A percentile compares a stretch with the other conserved stretches of the same genome.
Evolutionary conservation across 2,888 invertebrate genomes (phyloP).

Genomic region (Cephus pulcher): DNA sequence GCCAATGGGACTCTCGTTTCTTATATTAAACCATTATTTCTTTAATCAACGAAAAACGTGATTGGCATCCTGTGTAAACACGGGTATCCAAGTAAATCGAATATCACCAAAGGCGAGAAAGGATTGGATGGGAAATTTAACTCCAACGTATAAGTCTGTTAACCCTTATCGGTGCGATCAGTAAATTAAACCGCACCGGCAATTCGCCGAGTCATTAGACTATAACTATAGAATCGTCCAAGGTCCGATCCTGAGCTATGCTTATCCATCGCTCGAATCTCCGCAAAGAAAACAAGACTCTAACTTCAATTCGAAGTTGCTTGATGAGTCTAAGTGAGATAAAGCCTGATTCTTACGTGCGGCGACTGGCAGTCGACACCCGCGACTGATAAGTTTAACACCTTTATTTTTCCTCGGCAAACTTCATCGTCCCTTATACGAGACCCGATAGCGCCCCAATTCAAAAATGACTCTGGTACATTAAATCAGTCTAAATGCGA

Average conservation of each 20-base stretch:
- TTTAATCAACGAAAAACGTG: background rate
- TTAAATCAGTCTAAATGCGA: background rate
- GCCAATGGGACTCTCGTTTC: background rate
- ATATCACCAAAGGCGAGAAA: background rate
- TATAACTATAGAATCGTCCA: slow-evolving; percentile 30
- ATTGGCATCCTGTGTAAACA: background rate
- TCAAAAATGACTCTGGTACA: background rate
- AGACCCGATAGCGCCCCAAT: background rate
- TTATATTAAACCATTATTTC: background rate
- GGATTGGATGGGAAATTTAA: background rate
- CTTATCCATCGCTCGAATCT: slow-evolving; percentile 45
- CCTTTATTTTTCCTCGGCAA: background rate
- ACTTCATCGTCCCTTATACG: background rate
- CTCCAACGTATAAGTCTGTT: background rate
- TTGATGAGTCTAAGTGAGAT: slow-evolving; percentile 43
- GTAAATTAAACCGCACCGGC: background rate
- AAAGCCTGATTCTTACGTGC: background rate
- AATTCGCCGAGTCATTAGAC: slow-evolving; percentile 41
- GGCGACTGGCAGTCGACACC: background rate
- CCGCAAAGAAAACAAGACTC: slow-evolving; percentile 46
- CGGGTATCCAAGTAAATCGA: background rate
- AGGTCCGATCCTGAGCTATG: slow-evolving; percentile 33
- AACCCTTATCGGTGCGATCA: background rate
- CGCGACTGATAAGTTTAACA: background rate
- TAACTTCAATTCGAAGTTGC: slow-evolving; percentile 54